Base-by-base conservation (phyloP, 2,797 vertebrate genomes). In the Acipenser ruthenus region DNA sequence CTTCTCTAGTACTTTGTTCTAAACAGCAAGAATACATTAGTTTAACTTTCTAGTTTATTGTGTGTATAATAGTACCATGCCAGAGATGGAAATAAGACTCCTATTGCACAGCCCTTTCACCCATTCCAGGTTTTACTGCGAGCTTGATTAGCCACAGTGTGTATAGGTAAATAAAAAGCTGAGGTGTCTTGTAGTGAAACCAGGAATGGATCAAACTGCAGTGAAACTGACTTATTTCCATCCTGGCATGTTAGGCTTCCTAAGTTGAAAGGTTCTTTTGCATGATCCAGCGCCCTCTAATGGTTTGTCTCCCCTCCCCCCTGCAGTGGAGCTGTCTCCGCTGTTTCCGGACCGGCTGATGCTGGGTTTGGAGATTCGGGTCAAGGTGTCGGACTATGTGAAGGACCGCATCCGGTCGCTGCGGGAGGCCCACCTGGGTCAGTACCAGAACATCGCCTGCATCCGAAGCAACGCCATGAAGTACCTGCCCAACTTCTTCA, bases 391-490 rank as follows among this genome's bases (percentile, higher is more conserved):
- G 0, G 95, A 96, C 77, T 96, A 95, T 6, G 94, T 95, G 2
- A 90, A 87, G 65, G 93, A 95, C 77, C 87, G 94, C 5, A 94
- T 97, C 69, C 80, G 75, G 49, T 92, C 93, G 0, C 83, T 97
- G 10, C 89, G 94, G 6, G 75, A 79, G 0, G 77, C 88, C 1
- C 82, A 91, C 1, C 83, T 87, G 1, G 93, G 92, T 8, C 78
- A 75, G 37, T 97, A 92, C 83, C 92, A 93, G 86, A 96, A 97
- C 80, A 92, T 96, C 0, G 93, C 94, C 71, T 95, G 93, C 67
- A 74, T 96, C 64, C 89, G 94, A 49, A 93, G 91, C 81, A 97
- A 97, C 51, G 95, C 94, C 10, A 97, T 97, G 95, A 97, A 96
- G 72, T 94, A 96, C 70, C 87, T 96, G 62, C 95, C 95, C 62